Evolutionary conservation across 2,113 vertebrate species (phyloP), one percentile per base, ranked within the genome.

Genomic region (Riparia riparia): DNA sequence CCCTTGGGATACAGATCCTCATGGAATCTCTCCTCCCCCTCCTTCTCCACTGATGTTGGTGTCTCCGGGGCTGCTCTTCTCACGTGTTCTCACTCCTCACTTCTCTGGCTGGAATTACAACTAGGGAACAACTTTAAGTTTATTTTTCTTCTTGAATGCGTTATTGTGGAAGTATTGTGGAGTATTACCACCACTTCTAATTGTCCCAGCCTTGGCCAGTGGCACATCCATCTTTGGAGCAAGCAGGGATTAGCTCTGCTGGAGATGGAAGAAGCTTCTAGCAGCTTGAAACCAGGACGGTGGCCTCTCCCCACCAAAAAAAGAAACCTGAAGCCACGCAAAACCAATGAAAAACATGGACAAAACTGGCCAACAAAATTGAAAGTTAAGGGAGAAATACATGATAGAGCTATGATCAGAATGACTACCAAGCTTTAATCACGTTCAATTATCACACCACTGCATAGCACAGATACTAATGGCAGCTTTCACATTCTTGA

Each of bases 71-170:
- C 10, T 74, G 13, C 2, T 65, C 17, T 39, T 54, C 51, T 49
- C 42, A 29, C 0, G 0, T 29, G 15, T 34, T 57, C 22, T 49
- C 51, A 42, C 16, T 32, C 14, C 7, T 26, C 11, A n/a, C n/a
- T 41, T 74, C 25, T 41, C 44, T 50, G 42, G 10, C 12, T 49
- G 31, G 13, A 66, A 66, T 42, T 31, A 31, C 6, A 66, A 17
- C 12, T 31, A 12, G 0, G 0, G 5, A 85, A 41, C 12, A n/a
- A 57, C 12, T 41, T 73, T 21, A 11, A 37, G 44, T 45, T 45
- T 20, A 20, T 47, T 29, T 51, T 34, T 61, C 15, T 60, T 50
- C 19, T 71, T 71, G 53, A 44, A 61, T 37, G 31, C 3, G 0
- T 37, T 53, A 8, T 37, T 37, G 37, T 37, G 37, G 37, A 37